Evolutionary conservation across 2,888 invertebrate species (phyloP).

Genomic region (Philonicus albiceps): DNA sequence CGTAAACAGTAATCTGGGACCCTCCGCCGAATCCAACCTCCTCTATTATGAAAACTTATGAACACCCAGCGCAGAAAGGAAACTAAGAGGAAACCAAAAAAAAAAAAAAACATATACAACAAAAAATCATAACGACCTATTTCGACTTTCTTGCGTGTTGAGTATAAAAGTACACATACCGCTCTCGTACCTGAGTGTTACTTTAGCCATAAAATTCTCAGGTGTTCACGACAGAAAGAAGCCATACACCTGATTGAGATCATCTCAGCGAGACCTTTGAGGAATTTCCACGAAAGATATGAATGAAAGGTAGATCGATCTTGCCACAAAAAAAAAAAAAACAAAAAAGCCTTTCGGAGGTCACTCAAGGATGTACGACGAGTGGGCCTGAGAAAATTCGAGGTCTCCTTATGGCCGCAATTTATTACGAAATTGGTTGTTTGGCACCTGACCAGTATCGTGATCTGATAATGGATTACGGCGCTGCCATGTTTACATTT

Average conservation of each 20-base stretch:
- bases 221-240: constrained; percentile 23
- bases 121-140: constrained; percentile 32
- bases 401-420: not conserved
- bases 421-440: not conserved
- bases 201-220: constrained; percentile 18
- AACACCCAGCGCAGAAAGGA: constrained; percentile 1
- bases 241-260: constrained; percentile 21
- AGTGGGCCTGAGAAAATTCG: not conserved
- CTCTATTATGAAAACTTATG: constrained; percentile 28
- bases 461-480: not conserved
- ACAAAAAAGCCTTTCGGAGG: constrained; percentile 8
- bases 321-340: not conserved
- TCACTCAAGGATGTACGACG: not conserved
- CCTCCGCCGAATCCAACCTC: constrained; percentile 1
- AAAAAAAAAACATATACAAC: not conserved
- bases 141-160: constrained; percentile 20
- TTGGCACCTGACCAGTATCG: not conserved
- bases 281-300: constrained; percentile 36
- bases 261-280: not conserved
- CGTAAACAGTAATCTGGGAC: constrained; percentile 27
- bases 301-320: constrained; percentile 23
- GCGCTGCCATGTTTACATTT: not conserved
- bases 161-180: not conserved
- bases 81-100: constrained; percentile 1
- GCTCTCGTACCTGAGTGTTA: constrained; percentile 26